A percentile compares a stretch with the other conserved stretches of the same genome.
Conservation (phyloP, 92 coral and sea anemone genomes). For the Heteractis magnifica region DNA sequence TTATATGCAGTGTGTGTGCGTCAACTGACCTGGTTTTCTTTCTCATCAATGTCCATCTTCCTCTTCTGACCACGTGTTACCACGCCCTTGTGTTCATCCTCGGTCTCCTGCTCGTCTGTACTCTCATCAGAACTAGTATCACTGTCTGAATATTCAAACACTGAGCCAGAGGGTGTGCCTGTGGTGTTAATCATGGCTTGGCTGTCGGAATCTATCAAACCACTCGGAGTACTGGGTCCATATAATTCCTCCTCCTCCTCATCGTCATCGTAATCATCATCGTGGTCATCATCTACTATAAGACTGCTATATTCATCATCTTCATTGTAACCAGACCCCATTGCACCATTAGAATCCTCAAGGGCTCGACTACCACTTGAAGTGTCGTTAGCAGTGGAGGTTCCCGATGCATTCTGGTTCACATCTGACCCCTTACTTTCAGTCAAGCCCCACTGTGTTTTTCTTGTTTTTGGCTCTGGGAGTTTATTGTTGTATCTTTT, state of each 20-base stretch:
- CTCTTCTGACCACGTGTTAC: conserved; percentile 55
- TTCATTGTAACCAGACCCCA: neutral
- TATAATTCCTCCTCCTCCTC: neutral
- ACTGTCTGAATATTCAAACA: neutral
- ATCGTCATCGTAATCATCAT: conserved; percentile 14
- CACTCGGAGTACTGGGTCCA: conserved; percentile 25
- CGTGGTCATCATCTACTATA: neutral
- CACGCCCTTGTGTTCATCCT: conserved; percentile 32
- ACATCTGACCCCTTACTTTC: neutral
- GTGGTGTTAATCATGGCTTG: conserved; percentile 22
- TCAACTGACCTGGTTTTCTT: conserved; percentile 51
- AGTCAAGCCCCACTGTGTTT: conserved; percentile 1
- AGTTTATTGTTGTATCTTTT: neutral
- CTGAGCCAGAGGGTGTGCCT: conserved; percentile 43
- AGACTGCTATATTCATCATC: neutral
- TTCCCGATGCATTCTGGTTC: neutral
- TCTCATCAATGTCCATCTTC: conserved; percentile 57
- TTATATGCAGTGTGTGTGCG: neutral
- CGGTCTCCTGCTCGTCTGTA: neutral
- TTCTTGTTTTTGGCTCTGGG: conserved; percentile 18
- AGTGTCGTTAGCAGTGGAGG: neutral
- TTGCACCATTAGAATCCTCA: neutral
- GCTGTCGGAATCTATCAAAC: conserved; percentile 20
- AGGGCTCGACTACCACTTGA: neutral
- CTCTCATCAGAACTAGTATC: neutral